These are phyloP conservation scores for Temnopleurus reevesii DNA, from an alignment of 53 echinoderm and acorn worm genomes.

Conservation along the genomic window DNA sequence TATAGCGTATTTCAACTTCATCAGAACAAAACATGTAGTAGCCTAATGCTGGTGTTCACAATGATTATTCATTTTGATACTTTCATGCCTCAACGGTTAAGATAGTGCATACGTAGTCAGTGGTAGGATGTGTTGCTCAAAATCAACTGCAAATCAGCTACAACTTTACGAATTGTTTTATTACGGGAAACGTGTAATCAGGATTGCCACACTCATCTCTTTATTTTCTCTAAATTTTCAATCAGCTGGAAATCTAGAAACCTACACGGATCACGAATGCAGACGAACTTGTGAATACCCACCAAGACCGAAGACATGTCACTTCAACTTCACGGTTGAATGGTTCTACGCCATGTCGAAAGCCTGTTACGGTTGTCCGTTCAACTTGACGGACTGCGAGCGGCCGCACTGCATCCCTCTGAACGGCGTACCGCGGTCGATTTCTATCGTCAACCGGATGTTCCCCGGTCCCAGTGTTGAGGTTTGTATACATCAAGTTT, in stretches of 20 bases:
- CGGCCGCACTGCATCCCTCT: conserved; percentile 65
- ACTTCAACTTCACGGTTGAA: conserved; percentile 67
- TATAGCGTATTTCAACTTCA: too few relatives aligned
- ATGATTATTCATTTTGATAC: too few relatives aligned
- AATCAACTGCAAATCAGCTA: too few relatives aligned
- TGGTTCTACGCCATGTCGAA: conserved; percentile 78
- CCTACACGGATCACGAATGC: conserved; percentile 65
- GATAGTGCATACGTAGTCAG: too few relatives aligned
- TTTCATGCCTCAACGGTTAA: too few relatives aligned
- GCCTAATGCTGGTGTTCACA: too few relatives aligned
- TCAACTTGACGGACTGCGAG: conserved; percentile 63
- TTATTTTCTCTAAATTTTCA: too few relatives aligned
- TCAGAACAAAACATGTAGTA: too few relatives aligned
- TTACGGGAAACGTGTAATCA: too few relatives aligned
- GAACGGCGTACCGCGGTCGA: conserved; percentile 71
- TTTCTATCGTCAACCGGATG: conserved; percentile 62
- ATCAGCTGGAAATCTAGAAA: neutral
- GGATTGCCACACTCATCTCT: too few relatives aligned
- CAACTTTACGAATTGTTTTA: too few relatives aligned
- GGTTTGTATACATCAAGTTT: neutral
- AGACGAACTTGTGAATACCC: conserved; percentile 71
- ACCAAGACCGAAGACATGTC: conserved; percentile 57
- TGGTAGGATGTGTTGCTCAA: too few relatives aligned
- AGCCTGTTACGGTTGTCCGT: conserved; percentile 69
- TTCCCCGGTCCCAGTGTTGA: conserved; percentile 68